Percentiles rank a stretch among this genome's conserved stretches.
phyloP scores from a whole-genome alignment of 2,113 vertebrate genomes.

The Azemiops feae region DNA sequence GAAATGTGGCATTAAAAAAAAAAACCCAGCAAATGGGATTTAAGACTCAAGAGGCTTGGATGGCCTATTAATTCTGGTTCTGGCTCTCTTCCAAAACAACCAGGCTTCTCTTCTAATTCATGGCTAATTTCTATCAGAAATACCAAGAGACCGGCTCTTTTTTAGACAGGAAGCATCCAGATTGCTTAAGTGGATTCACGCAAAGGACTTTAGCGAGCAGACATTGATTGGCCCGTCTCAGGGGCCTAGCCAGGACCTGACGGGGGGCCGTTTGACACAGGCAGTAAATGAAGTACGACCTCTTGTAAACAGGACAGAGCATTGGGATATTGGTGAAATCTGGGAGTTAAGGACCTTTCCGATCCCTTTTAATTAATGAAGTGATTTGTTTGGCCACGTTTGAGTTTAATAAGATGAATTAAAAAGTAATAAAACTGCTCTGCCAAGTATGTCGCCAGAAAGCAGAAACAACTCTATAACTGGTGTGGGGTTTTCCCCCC shows the following conservation, averaged over 20 bases:
- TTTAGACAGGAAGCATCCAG: slow-evolving; percentile 84
- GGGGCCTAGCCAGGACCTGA: slow-evolving; percentile 65
- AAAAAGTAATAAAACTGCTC: slow-evolving; percentile 68
- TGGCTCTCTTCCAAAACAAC: slow-evolving; percentile 88
- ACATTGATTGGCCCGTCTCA: slow-evolving; percentile 89
- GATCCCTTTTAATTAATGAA: slow-evolving; percentile 93
- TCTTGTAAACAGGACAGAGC: slow-evolving; percentile 84
- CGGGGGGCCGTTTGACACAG: slow-evolving; percentile 81
- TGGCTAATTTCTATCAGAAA: slow-evolving; percentile 92
- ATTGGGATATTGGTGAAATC: slow-evolving; percentile 78
- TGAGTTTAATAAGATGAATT: slow-evolving; percentile 78
- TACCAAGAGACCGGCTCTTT: slow-evolving; percentile 84
- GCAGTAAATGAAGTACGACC: slow-evolving; percentile 92
- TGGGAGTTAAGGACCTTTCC: slow-evolving; percentile 83
- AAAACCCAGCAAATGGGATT: slow-evolving; percentile 88
- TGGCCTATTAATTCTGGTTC: slow-evolving; percentile 91
- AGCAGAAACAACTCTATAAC: slow-evolving; percentile 22
- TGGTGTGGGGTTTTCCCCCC: rapidly evolving
- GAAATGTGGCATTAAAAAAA: slow-evolving; percentile 79
- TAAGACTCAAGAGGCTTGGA: slow-evolving; percentile 89
- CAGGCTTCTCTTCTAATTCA: slow-evolving; percentile 88
- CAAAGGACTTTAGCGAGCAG: slow-evolving; percentile 77
- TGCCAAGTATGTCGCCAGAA: slow-evolving; percentile 52
- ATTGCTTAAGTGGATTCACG: slow-evolving; percentile 88
- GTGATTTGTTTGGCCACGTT: slow-evolving; percentile 82